These are phyloP conservation scores for Eupeodes latifasciatus DNA, from an alignment of 2,888 invertebrate species.

Conservation along the genomic window DNA sequence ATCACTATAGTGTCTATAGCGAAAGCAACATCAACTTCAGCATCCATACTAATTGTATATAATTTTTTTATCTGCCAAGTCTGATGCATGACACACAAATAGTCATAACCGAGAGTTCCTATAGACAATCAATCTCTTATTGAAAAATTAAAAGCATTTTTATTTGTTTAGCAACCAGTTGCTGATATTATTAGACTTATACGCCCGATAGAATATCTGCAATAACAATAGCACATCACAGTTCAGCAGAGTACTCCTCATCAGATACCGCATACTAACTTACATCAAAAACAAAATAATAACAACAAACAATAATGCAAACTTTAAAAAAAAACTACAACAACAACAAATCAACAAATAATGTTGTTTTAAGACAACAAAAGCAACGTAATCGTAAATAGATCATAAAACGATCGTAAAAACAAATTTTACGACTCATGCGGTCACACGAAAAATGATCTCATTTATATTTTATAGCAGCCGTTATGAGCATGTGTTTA, in stretches of 20 bases:
- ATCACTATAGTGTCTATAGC: not conserved
- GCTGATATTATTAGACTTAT: slow-evolving; percentile 15
- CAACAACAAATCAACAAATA: slow-evolving; percentile 40
- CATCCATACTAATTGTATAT: not conserved
- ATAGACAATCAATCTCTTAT: slow-evolving; percentile 55
- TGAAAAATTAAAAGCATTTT: slow-evolving; percentile 44
- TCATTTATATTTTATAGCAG: slow-evolving; percentile 76
- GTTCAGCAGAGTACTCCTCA: not conserved
- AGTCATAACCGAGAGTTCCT: not conserved
- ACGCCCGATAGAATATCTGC: slow-evolving; percentile 40
- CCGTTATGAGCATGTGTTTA: slow-evolving; percentile 50
- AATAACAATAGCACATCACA: slow-evolving; percentile 29
- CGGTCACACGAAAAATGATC: slow-evolving; percentile 77
- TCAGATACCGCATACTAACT: not conserved
- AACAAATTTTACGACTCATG: slow-evolving; percentile 81
- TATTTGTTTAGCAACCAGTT: slow-evolving; percentile 47
- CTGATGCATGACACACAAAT: not conserved
- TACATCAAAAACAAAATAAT: slow-evolving; percentile 40
- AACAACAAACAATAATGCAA: slow-evolving; percentile 33
- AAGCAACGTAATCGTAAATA: slow-evolving; percentile 82
- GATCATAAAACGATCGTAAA: slow-evolving; percentile 83
- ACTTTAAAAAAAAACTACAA: slow-evolving; percentile 12
- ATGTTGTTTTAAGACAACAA: slow-evolving; percentile 75
- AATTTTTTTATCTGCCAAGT: not conserved
- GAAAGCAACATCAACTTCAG: not conserved